Base-by-base conservation (phyloP, 1,140 invertebrate genomes). In the Galendromus occidentalis region DNA sequence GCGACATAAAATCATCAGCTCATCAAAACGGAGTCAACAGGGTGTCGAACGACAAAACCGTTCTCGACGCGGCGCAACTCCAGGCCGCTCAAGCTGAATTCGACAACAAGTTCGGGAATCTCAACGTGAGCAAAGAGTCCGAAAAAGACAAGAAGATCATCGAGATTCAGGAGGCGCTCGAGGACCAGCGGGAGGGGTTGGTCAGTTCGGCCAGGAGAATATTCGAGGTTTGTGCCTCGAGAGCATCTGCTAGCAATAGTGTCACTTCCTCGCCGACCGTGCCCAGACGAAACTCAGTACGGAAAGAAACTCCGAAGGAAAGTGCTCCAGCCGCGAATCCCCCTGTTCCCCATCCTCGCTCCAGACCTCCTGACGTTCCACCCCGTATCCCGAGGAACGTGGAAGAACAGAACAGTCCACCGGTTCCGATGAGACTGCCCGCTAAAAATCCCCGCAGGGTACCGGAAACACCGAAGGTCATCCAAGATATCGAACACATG, bases 401-500 rank as follows among this genome's bases (percentile, higher is more conserved):
- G 4, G 14, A 25, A 20, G 12, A 14, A 47, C 28, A 47, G 45
- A 28, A 47, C 25, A 25, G 9, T 59, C 20, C 25, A 59, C 14
- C 33, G 22, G 14, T 25, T 59, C 51, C 51, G 51, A 25, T 25
- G 51, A 25, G 22, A 29, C 51, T 59, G 22, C 51, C 51, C 25
- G 14, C 51, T 6, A 59, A 59, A 14, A 17, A 17, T 20, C 51
- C 51, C 4, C 51, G 51, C 22, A 59, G 51, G 51, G 51, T 59
- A 33, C 14, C 51, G 1, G 51, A 59, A 59, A 59, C 51, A 33
- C 51, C 51, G 14, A 59, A 59, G 25, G 51, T 59, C 51, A 59
- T 59, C 25, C 51, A 59, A 59, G 51, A 59, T 59, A 59, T 59
- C 51, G 51, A 59, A 33, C 51, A 59, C 51, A 59, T 59, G 51